Percentiles rank a stretch among this genome's conserved stretches.
Evolutionary conservation across 2,888 invertebrate species (phyloP).

Genomic region (Rhingia campestris): DNA sequence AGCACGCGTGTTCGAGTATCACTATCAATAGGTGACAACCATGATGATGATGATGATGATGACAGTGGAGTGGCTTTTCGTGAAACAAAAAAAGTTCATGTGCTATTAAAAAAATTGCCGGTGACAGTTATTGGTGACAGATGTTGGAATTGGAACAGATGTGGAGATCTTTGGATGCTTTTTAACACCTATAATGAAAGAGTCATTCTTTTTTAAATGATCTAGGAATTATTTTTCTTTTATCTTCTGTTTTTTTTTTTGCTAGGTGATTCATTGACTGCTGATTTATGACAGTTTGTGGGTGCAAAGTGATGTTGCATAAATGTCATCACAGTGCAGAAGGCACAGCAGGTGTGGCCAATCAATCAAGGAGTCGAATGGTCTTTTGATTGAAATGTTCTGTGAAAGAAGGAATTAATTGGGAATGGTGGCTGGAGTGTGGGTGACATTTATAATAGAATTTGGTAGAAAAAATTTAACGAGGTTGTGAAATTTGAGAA

Average conservation of each 20-base stretch:
- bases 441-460: neutral
- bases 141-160: slow-evolving; percentile 63
- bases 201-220: slow-evolving; percentile 24
- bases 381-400: neutral
- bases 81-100: slow-evolving; percentile 16
- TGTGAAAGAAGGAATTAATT: slow-evolving; percentile 11
- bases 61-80: slow-evolving; percentile 46
- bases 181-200: slow-evolving; percentile 43
- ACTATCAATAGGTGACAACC: too few species aligned
- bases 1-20: neutral
- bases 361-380: neutral
- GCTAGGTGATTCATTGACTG: neutral
- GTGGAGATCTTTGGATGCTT: slow-evolving; percentile 37
- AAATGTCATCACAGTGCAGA: neutral
- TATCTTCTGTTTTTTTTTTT: slow-evolving; percentile 4
- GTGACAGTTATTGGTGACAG: slow-evolving; percentile 69
- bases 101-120: slow-evolving; percentile 48
- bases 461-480: neutral
- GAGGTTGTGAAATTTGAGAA: too few species aligned
- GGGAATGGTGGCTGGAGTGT: neutral
- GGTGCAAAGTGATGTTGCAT: slow-evolving; percentile 14
- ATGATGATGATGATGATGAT: slow-evolving; percentile 37
- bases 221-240: slow-evolving; percentile 43
- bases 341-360: slow-evolving; percentile 2
- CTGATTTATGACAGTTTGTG: slow-evolving; percentile 30